phyloP scores from a whole-genome alignment of 1,140 invertebrate species.

The Pantala flavescens region DNA sequence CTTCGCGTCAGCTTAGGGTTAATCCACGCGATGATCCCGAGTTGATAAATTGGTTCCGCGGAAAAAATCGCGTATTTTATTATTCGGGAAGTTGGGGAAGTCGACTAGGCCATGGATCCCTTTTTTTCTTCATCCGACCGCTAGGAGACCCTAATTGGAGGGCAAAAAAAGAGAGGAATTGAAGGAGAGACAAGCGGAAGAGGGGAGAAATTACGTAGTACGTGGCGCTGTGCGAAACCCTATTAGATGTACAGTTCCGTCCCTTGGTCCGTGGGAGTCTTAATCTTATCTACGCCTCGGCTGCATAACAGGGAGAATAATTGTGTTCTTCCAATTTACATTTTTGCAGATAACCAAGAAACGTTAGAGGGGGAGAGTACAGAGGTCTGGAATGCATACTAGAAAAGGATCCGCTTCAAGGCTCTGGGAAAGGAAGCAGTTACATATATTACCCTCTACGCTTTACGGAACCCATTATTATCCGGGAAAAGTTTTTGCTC shows the following conservation, averaged over 20 bases:
- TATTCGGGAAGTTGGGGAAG: no score
- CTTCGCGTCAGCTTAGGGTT: slow-evolving; percentile 4
- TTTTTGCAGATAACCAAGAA: background rate
- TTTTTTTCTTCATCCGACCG: background rate
- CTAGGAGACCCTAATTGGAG: background rate
- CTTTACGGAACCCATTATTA: no score
- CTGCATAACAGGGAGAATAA: slow-evolving; percentile 1
- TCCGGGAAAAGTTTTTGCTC: no score
- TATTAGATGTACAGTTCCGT: slow-evolving; percentile 2
- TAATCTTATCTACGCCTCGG: background rate
- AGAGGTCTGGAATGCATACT: background rate
- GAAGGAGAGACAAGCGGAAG: background rate
- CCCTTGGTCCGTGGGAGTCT: background rate
- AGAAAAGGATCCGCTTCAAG: no score
- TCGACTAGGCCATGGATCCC: background rate
- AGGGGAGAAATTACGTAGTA: background rate
- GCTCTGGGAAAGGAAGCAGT: no score
- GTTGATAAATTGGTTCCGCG: background rate
- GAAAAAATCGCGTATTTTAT: background rate
- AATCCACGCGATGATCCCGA: slow-evolving; percentile 4
- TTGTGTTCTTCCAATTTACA: slow-evolving; percentile 10
- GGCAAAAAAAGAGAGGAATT: background rate
- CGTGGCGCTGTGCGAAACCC: background rate
- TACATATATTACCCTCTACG: no score
- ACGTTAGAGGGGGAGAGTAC: background rate